Percentiles rank a stretch among this genome's conserved stretches.
Evolutionary conservation across 2,888 invertebrate species (phyloP).

Genomic region (Drosophila barbarae): DNA sequence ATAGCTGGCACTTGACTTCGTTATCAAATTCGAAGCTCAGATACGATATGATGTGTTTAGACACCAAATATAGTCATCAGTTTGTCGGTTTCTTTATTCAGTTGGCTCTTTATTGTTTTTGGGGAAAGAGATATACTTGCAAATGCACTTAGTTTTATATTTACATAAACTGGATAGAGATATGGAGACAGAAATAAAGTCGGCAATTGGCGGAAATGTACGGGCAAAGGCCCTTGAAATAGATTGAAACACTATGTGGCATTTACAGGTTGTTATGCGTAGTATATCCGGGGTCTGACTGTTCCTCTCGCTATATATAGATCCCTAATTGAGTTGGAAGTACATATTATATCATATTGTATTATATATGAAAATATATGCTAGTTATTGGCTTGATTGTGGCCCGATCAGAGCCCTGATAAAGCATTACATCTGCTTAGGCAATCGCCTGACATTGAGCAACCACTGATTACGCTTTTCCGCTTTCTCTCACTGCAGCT

Average conservation of each 20-base stretch:
- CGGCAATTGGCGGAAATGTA: constrained; percentile 1
- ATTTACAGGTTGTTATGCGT: neutral
- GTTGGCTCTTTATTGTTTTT: neutral
- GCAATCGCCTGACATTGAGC: neutral
- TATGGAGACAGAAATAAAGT: neutral
- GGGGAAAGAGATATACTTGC: neutral
- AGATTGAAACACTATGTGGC: neutral
- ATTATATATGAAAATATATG: neutral
- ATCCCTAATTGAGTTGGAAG: no score
- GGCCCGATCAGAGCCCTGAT: neutral
- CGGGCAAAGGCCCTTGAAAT: neutral
- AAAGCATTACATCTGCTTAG: neutral
- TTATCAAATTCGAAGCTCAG: constrained; percentile 1
- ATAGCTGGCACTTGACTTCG: neutral
- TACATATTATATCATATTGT: neutral
- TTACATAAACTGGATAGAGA: neutral
- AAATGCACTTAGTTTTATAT: no score
- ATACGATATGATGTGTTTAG: constrained; percentile 2
- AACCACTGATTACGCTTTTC: neutral
- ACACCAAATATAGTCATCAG: no score
- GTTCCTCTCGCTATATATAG: neutral
- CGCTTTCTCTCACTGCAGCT: constrained; percentile 58
- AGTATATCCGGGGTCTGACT: no score
- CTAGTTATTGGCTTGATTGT: neutral
- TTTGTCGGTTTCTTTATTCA: constrained; percentile 7